Conservation (phyloP, 2,113 vertebrate species). For the Suricata suricatta region DNA sequence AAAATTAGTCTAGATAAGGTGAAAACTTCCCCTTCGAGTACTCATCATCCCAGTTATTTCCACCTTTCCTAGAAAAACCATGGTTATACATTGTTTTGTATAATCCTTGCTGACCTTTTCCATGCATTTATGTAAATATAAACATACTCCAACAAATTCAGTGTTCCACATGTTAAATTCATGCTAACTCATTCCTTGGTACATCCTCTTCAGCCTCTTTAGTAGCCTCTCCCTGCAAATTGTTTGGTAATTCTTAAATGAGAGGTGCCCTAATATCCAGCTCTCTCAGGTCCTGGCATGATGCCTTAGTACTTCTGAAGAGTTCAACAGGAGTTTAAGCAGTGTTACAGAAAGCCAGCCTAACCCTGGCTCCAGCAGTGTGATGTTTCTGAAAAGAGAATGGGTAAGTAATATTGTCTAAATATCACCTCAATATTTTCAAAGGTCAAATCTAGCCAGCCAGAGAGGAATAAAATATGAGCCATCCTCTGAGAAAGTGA, state of each 20-base stretch:
- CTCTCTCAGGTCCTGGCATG: background rate
- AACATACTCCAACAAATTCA: background rate
- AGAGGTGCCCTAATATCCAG: background rate
- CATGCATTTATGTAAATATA: background rate
- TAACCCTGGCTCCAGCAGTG: background rate
- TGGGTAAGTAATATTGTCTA: background rate
- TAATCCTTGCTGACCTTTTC: background rate
- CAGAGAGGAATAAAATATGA: background rate
- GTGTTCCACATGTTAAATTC: background rate
- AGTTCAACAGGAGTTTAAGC: background rate
- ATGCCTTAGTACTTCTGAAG: background rate
- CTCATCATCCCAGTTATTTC: background rate
- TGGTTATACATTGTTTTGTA: background rate
- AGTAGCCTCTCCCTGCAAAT: background rate
- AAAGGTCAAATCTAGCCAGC: slow-evolving; percentile 10
- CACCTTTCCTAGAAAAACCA: background rate
- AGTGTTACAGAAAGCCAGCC: background rate
- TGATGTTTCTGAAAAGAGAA: slow-evolving; percentile 44
- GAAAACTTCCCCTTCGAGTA: background rate
- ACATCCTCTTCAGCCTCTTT: background rate
- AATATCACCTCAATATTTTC: background rate
- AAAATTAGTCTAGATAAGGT: background rate
- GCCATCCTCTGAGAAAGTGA: background rate
- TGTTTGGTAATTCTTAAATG: slow-evolving; percentile 21
- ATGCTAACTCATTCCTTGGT: background rate